These are phyloP conservation scores for Drosophila paulistorum DNA, from an alignment of 1,140 invertebrate species.

Conservation along the genomic window DNA sequence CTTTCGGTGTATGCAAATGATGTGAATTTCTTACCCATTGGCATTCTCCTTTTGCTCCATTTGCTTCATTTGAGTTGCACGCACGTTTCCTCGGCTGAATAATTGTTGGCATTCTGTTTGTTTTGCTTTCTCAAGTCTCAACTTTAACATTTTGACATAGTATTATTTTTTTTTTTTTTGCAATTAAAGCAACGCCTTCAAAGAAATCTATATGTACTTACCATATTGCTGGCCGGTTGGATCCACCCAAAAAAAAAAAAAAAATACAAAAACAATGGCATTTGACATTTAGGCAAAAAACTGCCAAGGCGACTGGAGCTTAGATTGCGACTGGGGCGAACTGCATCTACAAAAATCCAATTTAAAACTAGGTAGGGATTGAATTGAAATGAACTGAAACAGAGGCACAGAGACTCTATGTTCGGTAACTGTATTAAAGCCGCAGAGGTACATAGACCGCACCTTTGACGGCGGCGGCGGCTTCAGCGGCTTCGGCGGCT, in stretches of 20 bases:
- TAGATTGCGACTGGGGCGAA: constrained; percentile 16
- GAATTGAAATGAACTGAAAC: constrained; percentile 48
- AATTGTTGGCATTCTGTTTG: constrained; percentile 21
- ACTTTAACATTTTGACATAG: constrained; percentile 71
- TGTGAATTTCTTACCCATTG: not conserved
- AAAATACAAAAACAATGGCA: constrained; percentile 59
- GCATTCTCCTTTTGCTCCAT: not conserved
- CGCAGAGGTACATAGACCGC: constrained; percentile 45
- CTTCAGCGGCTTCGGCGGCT: constrained; percentile 46
- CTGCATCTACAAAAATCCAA: constrained; percentile 48
- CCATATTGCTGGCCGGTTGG: constrained; percentile 26
- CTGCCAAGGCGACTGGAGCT: constrained; percentile 34
- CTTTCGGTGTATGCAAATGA: constrained; percentile 7
- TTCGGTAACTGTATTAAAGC: constrained; percentile 32
- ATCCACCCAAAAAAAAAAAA: constrained; percentile 55
- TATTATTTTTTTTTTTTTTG: constrained; percentile 29
- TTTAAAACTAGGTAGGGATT: constrained; percentile 55
- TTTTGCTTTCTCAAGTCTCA: constrained; percentile 34
- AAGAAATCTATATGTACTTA: constrained; percentile 27
- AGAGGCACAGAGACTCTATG: constrained; percentile 28
- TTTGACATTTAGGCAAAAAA: constrained; percentile 73
- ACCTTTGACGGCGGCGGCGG: constrained; percentile 63
- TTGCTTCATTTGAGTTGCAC: constrained; percentile 12
- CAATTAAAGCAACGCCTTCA: constrained; percentile 63
- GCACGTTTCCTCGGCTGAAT: constrained; percentile 9